Evolutionary conservation across 1,140 invertebrate genomes (phyloP).

Genomic region (Triops cancriformis): DNA sequence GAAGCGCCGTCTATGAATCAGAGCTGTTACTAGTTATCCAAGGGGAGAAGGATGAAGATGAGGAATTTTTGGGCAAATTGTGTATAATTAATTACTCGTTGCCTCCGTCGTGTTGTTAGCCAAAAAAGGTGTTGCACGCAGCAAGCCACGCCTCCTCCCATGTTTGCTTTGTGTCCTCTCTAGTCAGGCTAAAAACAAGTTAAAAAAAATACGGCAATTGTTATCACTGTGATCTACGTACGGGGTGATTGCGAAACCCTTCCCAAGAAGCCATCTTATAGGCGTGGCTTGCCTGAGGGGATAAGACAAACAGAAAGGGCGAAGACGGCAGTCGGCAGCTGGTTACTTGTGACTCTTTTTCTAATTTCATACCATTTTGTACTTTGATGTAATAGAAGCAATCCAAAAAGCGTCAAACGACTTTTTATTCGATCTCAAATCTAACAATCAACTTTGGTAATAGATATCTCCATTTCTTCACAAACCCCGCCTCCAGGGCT

Average conservation of each 20-base stretch:
- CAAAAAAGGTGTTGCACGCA: slow-evolving; percentile 10
- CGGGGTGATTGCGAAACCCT: neutral
- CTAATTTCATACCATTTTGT: slow-evolving; percentile 14
- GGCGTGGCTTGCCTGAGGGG: slow-evolving; percentile 2
- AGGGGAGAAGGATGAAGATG: neutral
- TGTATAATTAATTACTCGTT: slow-evolving; percentile 2
- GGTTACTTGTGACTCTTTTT: slow-evolving; percentile 14
- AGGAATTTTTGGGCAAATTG: neutral
- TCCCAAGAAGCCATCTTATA: neutral
- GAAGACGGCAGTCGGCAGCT: slow-evolving; percentile 7
- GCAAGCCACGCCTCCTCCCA: slow-evolving; percentile 11
- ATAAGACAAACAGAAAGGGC: neutral
- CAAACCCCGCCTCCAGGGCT: too few species aligned
- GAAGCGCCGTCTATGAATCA: neutral
- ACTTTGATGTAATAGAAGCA: slow-evolving; percentile 14
- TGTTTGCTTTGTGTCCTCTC: slow-evolving; percentile 13
- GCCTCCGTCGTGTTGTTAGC: neutral
- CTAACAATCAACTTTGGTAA: neutral
- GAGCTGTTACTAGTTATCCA: neutral
- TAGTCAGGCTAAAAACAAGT: slow-evolving; percentile 2
- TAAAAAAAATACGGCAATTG: neutral
- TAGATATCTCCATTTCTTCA: neutral
- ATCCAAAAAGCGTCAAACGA: neutral
- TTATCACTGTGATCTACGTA: slow-evolving; percentile 10
- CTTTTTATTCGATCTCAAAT: neutral